phyloP scores from a whole-genome alignment of 2,888 invertebrate species.

The Erannis defoliaria region DNA sequence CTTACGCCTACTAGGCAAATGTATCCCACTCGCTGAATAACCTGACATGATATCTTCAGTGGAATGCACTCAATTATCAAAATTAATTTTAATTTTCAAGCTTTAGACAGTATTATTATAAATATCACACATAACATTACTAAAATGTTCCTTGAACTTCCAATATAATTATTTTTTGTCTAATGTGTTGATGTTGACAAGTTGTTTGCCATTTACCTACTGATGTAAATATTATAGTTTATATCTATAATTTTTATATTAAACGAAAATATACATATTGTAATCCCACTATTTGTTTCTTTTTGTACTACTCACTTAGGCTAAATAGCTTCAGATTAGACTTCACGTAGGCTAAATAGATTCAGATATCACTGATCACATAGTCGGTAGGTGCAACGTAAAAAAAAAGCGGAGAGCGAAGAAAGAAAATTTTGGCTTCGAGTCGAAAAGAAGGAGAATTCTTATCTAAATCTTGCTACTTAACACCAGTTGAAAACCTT shows the following conservation, averaged over 20 bases:
- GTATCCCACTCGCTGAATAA: not conserved
- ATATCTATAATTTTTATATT: constrained; percentile 84
- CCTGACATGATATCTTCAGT: not conserved
- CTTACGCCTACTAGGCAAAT: too few species aligned
- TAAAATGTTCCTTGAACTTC: constrained; percentile 33
- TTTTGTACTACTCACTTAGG: constrained; percentile 38
- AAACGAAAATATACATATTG: constrained; percentile 80
- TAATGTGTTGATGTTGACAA: constrained; percentile 67
- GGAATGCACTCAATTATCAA: too few species aligned
- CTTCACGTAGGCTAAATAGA: not conserved
- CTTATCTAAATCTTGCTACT: too few species aligned
- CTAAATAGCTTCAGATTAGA: not conserved
- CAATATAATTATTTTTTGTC: constrained; percentile 40
- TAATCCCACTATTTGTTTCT: constrained; percentile 58
- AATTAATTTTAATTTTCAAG: not conserved
- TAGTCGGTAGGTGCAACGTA: too few species aligned
- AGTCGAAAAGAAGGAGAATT: too few species aligned
- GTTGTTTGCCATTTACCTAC: constrained; percentile 82
- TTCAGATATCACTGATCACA: too few species aligned
- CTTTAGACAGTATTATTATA: constrained; percentile 41
- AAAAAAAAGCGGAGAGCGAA: too few species aligned
- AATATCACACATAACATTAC: constrained; percentile 10
- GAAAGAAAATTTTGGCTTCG: too few species aligned
- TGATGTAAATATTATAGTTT: constrained; percentile 81
- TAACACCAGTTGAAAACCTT: too few species aligned